Conservation (phyloP, 2,113 vertebrate species). For the Dunckerocampus dactyliophorus region DNA sequence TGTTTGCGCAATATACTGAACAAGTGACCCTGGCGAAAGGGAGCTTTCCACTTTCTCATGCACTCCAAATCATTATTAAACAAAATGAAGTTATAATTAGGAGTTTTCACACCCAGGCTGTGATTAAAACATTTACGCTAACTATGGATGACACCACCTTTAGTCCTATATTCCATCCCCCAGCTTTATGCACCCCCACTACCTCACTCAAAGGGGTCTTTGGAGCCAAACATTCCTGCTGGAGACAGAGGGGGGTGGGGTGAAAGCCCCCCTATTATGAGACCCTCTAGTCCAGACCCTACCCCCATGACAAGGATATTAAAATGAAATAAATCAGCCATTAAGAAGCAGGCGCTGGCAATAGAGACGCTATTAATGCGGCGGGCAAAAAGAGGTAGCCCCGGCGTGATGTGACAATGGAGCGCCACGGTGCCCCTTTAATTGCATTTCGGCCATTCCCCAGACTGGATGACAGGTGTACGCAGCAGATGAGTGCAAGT, state of each 20-base stretch:
- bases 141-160: conserved; percentile 18
- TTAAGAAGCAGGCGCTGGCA: conserved; percentile 70
- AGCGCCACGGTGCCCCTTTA: conserved; percentile 54
- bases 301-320: conserved; percentile 76
- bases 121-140: neutral
- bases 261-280: conserved; percentile 65
- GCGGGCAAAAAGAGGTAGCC: conserved; percentile 54
- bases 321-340: conserved; percentile 82
- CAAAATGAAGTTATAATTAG: too few relatives aligned
- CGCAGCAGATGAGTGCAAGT: conserved; percentile 16
- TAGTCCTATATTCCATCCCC: conserved; percentile 31
- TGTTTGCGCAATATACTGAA: too few relatives aligned
- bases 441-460: conserved; percentile 63
- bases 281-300: conserved; percentile 55
- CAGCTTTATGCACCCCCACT: conserved; percentile 18
- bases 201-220: conserved; percentile 51
- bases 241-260: conserved; percentile 37
- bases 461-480: conserved; percentile 50
- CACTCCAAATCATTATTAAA: too few relatives aligned
- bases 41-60: too few relatives aligned
- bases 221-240: conserved; percentile 64
- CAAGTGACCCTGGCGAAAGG: too few relatives aligned
- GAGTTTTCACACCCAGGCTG: too few relatives aligned
- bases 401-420: conserved; percentile 62
- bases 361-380: conserved; percentile 76